phyloP scores from a whole-genome alignment of 1,140 invertebrate genomes.

The Drosophila setifemur region DNA sequence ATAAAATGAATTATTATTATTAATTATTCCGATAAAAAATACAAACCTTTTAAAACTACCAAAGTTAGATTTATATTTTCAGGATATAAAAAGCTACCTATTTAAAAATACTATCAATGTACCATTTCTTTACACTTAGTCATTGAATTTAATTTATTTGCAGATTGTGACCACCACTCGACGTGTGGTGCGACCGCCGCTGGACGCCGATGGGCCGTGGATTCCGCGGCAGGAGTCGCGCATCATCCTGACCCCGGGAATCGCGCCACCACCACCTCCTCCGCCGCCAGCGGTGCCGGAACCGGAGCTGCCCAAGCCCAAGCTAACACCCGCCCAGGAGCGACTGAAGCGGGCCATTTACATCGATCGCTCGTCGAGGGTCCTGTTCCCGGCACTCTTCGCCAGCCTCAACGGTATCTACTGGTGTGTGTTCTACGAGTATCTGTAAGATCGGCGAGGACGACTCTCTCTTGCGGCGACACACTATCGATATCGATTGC shows the following conservation, averaged over 20 bases:
- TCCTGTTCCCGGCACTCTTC: constrained; percentile 94
- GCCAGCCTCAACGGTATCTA: constrained; percentile 92
- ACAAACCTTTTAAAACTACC: no score
- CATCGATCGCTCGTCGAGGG: constrained; percentile 92
- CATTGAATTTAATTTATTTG: background rate
- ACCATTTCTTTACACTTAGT: no score
- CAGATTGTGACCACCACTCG: constrained; percentile 69
- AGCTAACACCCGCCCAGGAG: constrained; percentile 86
- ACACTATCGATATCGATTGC: constrained; percentile 35
- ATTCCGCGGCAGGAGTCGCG: constrained; percentile 78
- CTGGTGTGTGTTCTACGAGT: constrained; percentile 94
- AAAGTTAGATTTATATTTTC: no score
- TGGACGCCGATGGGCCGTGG: constrained; percentile 80
- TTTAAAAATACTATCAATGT: no score
- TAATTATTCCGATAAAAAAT: no score
- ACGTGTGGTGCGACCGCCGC: constrained; percentile 64
- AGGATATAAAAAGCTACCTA: no score
- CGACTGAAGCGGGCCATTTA: constrained; percentile 90
- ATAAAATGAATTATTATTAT: no score
- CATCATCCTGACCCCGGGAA: constrained; percentile 71
- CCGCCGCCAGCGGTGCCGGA: constrained; percentile 83
- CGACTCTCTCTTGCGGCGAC: constrained; percentile 28
- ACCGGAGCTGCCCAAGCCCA: constrained; percentile 83
- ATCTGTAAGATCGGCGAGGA: constrained; percentile 85
- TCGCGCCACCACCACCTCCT: constrained; percentile 59